A percentile compares a stretch with the other conserved stretches of the same genome.
phyloP scores from a whole-genome alignment of 2,888 invertebrate genomes.

The Dysmachus trigonus region DNA sequence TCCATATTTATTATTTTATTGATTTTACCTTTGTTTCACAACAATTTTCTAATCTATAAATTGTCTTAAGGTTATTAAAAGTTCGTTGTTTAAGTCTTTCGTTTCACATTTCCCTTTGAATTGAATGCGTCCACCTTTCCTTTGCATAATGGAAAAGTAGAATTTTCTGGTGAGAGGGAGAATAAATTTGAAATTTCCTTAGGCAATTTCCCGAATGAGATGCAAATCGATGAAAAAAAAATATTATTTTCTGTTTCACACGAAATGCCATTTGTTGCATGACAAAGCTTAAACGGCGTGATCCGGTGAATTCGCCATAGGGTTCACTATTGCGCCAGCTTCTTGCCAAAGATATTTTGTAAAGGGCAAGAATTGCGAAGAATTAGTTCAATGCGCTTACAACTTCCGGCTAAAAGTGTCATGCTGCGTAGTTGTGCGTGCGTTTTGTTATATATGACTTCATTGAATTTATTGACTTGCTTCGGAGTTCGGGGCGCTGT shows the following conservation, averaged over 20 bases:
- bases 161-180: not conserved
- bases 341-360: not conserved
- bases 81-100: not conserved
- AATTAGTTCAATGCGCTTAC: conserved; percentile 48
- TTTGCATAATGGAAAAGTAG: not conserved
- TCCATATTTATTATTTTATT: too few relatives aligned
- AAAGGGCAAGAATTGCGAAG: not conserved
- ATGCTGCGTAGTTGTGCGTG: conserved; percentile 20
- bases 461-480: not conserved
- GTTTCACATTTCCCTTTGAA: not conserved
- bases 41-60: too few relatives aligned
- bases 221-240: not conserved
- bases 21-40: too few relatives aligned
- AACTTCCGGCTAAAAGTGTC: conserved; percentile 47
- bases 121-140: not conserved
- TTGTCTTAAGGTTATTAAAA: not conserved
- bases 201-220: not conserved
- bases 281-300: not conserved
- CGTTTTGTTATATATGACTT: not conserved
- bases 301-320: conserved; percentile 2
- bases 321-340: not conserved
- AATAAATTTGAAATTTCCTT: not conserved
- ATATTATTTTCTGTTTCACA: not conserved
- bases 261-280: not conserved
- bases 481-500: not conserved